Evolutionary conservation across 2,113 vertebrate species (phyloP), one percentile per base, ranked within the genome.

Genomic region (Ameiurus melas): DNA sequence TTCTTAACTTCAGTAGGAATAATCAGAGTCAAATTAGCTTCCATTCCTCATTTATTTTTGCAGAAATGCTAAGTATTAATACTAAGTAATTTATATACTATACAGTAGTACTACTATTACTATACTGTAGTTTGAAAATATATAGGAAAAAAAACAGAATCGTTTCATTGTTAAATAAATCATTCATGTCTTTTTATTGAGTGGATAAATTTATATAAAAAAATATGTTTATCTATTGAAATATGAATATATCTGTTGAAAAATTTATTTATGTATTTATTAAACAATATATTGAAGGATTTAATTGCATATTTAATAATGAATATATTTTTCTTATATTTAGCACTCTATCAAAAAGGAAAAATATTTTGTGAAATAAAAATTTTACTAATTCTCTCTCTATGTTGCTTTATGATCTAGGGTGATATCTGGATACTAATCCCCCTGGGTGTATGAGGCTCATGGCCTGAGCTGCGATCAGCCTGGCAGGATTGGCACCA

Each of bases 401-500:
- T 53, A 13, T 81, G 30, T 64, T 36, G 58, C 60, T 78, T 85
- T 78, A 85, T 77, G 58, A 79, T 84, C 58, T 84, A 88, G 70
- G 47, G 39, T 60, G 58, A 78, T 84, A 79, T 77, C 10, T 78
- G 71, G 82, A 58, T 86, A 90, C 91, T 94, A 94, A 94, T 94
- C 93, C 92, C 84, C 58, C 68, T 88, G 93, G 55, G 91, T 92
- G 16, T 90, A 88, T 30, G 86, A 88, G 88, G 89, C 70, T 90
- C 90, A 89, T 91, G 89, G 90, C 89, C 89, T 90, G 92, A 92
- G 90, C 91, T 92, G 91, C 90, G 92, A 92, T 93, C 92, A 91
- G 92, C 90, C 90, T 92, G 92, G 92, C 92, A 93, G 90, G 91
- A 92, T 92, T 95, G 95, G 94, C 94, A 94, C 90, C 70, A 88